Evolutionary conservation across 2,797 vertebrate species (phyloP), one percentile per base, ranked within the genome.

Genomic region (Astyanax mexicanus): DNA sequence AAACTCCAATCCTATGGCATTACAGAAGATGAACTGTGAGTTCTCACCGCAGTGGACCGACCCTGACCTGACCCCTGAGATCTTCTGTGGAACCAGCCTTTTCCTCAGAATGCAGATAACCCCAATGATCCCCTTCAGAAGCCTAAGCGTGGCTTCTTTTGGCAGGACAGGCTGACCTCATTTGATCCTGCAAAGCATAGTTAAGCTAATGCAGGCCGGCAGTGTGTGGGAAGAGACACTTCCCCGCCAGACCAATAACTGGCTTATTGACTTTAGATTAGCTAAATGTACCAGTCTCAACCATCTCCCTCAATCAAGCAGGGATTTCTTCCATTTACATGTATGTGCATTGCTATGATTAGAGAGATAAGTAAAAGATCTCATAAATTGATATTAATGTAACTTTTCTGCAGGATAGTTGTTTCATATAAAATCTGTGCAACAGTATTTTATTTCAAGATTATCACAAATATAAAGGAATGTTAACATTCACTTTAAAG

Each of bases 201-300:
- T 80, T 81, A 82, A 81, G 73, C 13, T 27, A 74, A 80, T 58
- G 57, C 38, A 45, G 69, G 77, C 67, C 38, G 37, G 27, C 52
- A 13, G n/a, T 72, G 35, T 69, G 66, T 68, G 55, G 66, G 65
- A 80, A 69, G 58, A 71, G 69, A 75, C 67, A 65, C 29, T 6
- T 15, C 27, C 62, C 72, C 37, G 69, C 27, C 4, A 66, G 52
- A 55, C 40, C 57, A 75, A 49, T 29, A 49, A 64, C 58, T 51
- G 5, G 3, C 45, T 60, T 75, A 75, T 75, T 75, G 62, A 75
- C 72, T 47, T 67, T 62, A 62, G 32, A 80, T 81, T 74, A 70
- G 54, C 74, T 42, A 61, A 42, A 61, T 69, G 42, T 44, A 51
- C 32, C 27, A 51, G 42, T 4, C 29, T 67, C 23, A 69, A 61